phyloP scores from a whole-genome alignment of 2,888 invertebrate genomes.

The Hypercompe scribonia region DNA sequence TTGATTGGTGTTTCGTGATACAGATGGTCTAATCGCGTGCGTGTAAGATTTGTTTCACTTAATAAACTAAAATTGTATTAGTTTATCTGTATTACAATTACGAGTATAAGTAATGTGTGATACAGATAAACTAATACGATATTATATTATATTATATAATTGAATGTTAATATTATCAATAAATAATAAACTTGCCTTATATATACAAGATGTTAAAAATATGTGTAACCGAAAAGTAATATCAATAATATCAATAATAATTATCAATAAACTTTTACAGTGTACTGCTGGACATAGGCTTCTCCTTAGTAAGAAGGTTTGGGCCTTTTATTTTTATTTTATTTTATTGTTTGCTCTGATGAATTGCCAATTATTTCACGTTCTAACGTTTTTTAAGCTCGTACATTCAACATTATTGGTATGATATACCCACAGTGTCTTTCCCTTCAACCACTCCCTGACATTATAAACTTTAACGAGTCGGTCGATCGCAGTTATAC shows the following conservation, averaged over 20 bases:
- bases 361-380: too few species aligned
- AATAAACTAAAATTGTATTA: not conserved
- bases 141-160: too few species aligned
- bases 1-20: slow-evolving; percentile 11
- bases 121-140: too few species aligned
- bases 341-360: too few species aligned
- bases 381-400: not conserved
- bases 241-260: too few species aligned
- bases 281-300: too few species aligned
- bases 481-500: not conserved
- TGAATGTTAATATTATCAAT: not conserved
- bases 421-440: not conserved
- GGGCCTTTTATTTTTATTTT: too few species aligned
- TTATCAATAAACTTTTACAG: too few species aligned
- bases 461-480: not conserved
- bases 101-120: too few species aligned
- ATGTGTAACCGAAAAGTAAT: too few species aligned
- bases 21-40: not conserved
- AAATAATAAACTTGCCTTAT: not conserved
- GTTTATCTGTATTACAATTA: not conserved
- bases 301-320: too few species aligned
- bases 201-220: not conserved
- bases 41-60: not conserved
- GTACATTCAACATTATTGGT: not conserved
- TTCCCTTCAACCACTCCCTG: not conserved